Base-by-base conservation (phyloP, 2,113 vertebrate genomes). In the Lonchura striata region DNA sequence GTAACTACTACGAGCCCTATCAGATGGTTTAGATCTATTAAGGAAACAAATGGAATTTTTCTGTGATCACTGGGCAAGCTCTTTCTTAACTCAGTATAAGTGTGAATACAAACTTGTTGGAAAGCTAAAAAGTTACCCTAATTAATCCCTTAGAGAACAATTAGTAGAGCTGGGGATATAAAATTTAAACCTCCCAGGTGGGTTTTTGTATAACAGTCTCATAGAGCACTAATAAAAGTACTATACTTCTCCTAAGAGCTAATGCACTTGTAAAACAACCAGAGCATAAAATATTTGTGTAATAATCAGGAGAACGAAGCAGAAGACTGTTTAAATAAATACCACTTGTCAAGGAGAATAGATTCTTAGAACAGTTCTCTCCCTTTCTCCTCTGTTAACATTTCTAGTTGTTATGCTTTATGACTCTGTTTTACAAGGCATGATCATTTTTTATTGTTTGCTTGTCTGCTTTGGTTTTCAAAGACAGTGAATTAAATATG, bases 131-230 rank as follows among this genome's bases (percentile, higher is more conserved):
- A 68, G 81, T 91, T 94, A 54, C 71, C 63, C 74, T 98, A 98
- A 98, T 98, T 97, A 97, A 97, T 96, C 89, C 98, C 97, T 94
- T 88, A 50, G 97, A 97, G 97, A 96, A 97, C 96, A 95, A 96
- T 97, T 96, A 97, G 50, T 86, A 91, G 75, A 96, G 91, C 85
- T 95, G 83, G 93, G 95, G 92, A 92, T 86, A 86, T 92, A 90
- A 95, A 96, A 96, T 95, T 94, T 91, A 94, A 95, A 89, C 63
- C 91, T 98, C 95, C 82, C 82, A 86, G 86, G 96, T 92, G 93
- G 42, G 3, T 46, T 92, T 97, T 93, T 95, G 70, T 53, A 88
- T 94, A 96, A 83, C 60, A 56, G 80, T 60, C 70, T 87, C 81
- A 86, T 76, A 86, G 79, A 95, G 28, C 82, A 94, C 90, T 91